A percentile compares a stretch with the other conserved stretches of the same genome.
phyloP scores from a whole-genome alignment of 2,797 vertebrate genomes.

The Ceryle rudis region DNA sequence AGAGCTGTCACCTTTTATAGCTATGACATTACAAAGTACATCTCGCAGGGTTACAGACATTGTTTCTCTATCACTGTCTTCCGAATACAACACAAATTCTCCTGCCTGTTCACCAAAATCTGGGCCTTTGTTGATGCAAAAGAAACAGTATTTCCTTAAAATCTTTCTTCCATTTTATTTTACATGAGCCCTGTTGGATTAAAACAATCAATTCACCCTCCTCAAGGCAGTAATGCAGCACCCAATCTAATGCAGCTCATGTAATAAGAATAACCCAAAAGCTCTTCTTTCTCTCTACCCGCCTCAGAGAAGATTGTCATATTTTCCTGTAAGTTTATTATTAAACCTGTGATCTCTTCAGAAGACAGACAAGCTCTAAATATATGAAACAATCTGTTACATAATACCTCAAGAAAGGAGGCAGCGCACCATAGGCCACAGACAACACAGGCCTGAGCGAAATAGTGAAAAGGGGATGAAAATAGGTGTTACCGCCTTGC shows the following conservation, averaged over 20 bases:
- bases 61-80: neutral
- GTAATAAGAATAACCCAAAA: neutral
- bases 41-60: neutral
- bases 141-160: neutral
- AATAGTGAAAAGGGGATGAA: neutral
- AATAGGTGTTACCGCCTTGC: neutral
- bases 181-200: neutral
- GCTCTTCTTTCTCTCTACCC: neutral
- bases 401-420: neutral
- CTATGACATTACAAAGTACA: neutral
- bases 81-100: neutral
- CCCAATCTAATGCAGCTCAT: neutral
- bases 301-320: neutral
- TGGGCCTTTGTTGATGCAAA: neutral
- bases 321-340: conserved; percentile 43
- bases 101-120: neutral
- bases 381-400: conserved; percentile 17
- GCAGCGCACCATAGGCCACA: neutral
- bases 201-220: neutral
- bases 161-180: neutral
- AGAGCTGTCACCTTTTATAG: neutral
- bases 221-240: neutral
- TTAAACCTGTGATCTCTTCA: conserved; percentile 37
- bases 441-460: neutral
- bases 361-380: conserved; percentile 34